Evolutionary conservation across 2,797 vertebrate genomes (phyloP).

Genomic region (Xenentodon cancila): DNA sequence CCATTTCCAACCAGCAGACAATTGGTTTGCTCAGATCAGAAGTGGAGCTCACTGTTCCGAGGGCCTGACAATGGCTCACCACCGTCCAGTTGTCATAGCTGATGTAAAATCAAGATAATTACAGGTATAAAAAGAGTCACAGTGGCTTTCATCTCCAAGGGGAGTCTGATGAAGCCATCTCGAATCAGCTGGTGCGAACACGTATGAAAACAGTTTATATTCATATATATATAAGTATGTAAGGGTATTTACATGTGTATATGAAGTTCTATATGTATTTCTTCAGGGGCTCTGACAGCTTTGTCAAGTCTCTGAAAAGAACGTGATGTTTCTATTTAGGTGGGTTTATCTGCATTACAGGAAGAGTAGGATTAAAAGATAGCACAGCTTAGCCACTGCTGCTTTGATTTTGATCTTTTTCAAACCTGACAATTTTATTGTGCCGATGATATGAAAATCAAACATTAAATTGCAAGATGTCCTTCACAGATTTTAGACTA

Average conservation of each 20-base stretch:
- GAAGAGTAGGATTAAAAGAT: background rate
- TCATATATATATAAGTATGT: too few relatives aligned
- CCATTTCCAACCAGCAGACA: conserved; percentile 30
- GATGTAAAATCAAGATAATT: conserved; percentile 42
- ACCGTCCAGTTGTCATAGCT: conserved; percentile 9
- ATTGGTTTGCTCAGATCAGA: conserved; percentile 18
- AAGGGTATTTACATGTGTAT: too few relatives aligned
- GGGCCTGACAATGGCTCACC: conserved; percentile 2
- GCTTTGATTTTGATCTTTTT: conserved; percentile 1
- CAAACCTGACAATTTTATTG: background rate
- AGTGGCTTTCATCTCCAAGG: conserved; percentile 24
- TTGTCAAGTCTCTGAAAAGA: conserved; percentile 6
- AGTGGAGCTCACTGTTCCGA: conserved; percentile 15
- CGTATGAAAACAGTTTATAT: background rate
- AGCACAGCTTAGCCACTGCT: background rate
- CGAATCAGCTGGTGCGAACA: conserved; percentile 15
- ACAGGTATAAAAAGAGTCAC: conserved; percentile 36
- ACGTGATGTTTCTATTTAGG: background rate
- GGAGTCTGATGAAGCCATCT: conserved; percentile 27
- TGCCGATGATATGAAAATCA: background rate
- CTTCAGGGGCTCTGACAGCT: background rate
- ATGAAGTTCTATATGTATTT: background rate
- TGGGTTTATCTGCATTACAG: background rate
- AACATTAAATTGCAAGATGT: background rate
- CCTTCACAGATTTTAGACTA: background rate